These are phyloP conservation scores for Alviniconcha strummeri DNA, from an alignment of 2,888 invertebrate genomes.

Conservation along the genomic window DNA sequence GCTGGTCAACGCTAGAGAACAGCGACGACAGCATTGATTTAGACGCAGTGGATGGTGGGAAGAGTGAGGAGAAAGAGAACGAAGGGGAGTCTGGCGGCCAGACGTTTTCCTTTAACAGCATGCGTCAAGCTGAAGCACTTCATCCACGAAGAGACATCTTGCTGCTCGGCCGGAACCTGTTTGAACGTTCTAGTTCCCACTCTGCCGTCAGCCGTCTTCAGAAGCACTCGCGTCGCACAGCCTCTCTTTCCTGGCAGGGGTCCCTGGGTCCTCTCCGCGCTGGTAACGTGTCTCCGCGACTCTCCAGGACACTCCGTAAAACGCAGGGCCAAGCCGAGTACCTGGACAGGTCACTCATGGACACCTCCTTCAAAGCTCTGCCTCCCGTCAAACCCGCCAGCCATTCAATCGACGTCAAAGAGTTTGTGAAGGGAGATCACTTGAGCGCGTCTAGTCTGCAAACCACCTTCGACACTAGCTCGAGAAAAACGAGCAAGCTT, in stretches of 20 bases:
- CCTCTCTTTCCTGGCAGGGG: slow-evolving; percentile 1
- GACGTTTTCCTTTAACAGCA: neutral
- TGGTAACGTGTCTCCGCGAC: neutral
- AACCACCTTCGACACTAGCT: too few relatives aligned
- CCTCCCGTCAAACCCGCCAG: slow-evolving; percentile 30
- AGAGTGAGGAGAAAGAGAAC: neutral
- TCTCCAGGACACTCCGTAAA: neutral
- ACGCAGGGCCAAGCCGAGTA: neutral
- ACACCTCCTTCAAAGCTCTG: slow-evolving; percentile 8
- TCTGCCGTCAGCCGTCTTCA: neutral
- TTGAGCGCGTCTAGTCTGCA: neutral
- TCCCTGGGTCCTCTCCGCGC: slow-evolving; percentile 14
- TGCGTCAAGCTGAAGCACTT: neutral
- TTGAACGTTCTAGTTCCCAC: slow-evolving; percentile 5
- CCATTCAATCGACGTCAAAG: slow-evolving; percentile 26
- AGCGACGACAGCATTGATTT: neutral
- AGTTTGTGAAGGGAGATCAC: slow-evolving; percentile 3
- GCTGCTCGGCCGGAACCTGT: neutral
- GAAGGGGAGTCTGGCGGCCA: neutral
- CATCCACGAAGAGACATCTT: neutral
- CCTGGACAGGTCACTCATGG: neutral
- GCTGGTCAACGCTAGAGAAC: slow-evolving; percentile 17
- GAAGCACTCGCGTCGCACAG: slow-evolving; percentile 8
- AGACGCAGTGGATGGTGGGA: neutral
- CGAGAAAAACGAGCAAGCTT: neutral